Evolutionary conservation across 2,888 invertebrate genomes (phyloP).

Genomic region (Apodemia hepburni): DNA sequence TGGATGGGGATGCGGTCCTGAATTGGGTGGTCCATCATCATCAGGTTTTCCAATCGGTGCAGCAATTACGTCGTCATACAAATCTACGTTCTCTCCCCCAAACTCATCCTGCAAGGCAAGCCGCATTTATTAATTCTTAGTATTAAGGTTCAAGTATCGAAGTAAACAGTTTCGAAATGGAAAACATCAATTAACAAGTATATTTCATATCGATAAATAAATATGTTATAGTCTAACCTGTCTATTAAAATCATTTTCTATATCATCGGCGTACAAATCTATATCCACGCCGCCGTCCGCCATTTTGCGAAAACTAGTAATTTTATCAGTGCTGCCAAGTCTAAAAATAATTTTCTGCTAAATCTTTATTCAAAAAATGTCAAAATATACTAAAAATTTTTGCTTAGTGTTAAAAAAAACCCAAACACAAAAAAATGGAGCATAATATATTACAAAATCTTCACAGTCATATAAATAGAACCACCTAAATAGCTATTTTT

Average conservation of each 20-base stretch:
- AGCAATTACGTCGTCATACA: constrained; percentile 97
- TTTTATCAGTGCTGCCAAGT: too few relatives aligned
- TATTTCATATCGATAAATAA: not conserved
- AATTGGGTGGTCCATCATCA: constrained; percentile 78
- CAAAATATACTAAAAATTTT: too few relatives aligned
- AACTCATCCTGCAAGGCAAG: constrained; percentile 85
- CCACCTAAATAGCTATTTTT: too few relatives aligned
- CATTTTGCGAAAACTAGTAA: constrained; percentile 82
- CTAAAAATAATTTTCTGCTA: too few relatives aligned
- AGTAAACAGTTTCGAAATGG: not conserved
- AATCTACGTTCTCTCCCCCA: constrained; percentile 93
- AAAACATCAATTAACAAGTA: not conserved
- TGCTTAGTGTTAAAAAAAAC: too few relatives aligned
- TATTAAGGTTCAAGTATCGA: not conserved
- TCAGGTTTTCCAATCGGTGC: constrained; percentile 84
- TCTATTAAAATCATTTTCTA: constrained; percentile 93
- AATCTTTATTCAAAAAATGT: too few relatives aligned
- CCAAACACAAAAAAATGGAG: too few relatives aligned
- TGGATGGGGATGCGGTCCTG: constrained; percentile 74
- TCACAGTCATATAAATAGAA: too few relatives aligned
- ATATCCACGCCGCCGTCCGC: constrained; percentile 97
- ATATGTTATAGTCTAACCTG: constrained; percentile 48
- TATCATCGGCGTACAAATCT: constrained; percentile 97
- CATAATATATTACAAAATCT: too few relatives aligned
- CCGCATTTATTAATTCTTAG: constrained; percentile 38